Evolutionary conservation across 2,113 vertebrate genomes (phyloP), one percentile per base, ranked within the genome.

Genomic region (Dendropsophus ebraccatus): DNA sequence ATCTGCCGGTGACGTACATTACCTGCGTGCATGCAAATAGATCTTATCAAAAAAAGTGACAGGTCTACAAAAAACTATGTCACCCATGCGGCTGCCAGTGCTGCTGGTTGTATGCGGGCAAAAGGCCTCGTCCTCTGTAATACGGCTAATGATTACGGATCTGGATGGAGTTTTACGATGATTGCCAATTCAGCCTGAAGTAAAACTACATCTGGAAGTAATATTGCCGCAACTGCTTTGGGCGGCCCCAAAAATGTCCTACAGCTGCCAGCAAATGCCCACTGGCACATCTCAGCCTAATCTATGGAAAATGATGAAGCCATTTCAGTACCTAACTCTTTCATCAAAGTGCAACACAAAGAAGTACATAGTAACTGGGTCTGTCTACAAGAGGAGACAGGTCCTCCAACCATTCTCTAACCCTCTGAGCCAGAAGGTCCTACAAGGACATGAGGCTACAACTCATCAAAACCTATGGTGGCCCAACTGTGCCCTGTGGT

Each of bases 1-100:
- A 74, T 49, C 72, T 49, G 72, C 6, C 1, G 23, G 41, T 74
- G 72, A 49, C 41, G 41, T 49, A 49, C 41, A 49, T 49, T 47
- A 74, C 41, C 72, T 25, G 72, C 41, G 41, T 74, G 41, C 12
- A 49, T 74, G 41, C 37, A 45, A 74, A 45, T 47, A 14, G 72
- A 25, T 74, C 23, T 47, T 74, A 74, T 74, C 23, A 49, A 74
- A 74, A n/a, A 73, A 47, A 25, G 23, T 47, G 72, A 74, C 72
- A 47, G 37, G 21, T 9, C 41, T 25, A 47, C 9, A 49, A 45
- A 74, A 47, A 25, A 47, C 0, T 25, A 73, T n/a, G 21, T 74
- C 72, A 13, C 72, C 23, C 14, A 6, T 47, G 23, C 72, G 25
- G 72, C 72, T 47, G 21, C 19, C 69, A 41, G 19, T 72, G 16